Base-by-base conservation (phyloP, 2,888 invertebrate genomes). In the Bruchidius siliquastri region DNA sequence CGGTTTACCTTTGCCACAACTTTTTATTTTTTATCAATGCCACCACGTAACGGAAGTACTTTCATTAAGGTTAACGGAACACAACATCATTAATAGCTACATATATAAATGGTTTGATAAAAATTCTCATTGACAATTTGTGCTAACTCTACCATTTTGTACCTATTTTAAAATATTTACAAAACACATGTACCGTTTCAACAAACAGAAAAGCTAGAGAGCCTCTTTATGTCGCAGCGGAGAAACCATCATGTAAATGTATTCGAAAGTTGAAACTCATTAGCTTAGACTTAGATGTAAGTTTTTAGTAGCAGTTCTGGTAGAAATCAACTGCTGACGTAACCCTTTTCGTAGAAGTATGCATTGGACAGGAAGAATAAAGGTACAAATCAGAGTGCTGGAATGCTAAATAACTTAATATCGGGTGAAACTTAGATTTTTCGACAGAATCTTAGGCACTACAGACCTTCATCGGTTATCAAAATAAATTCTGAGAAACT, bases 81-180 rank as follows among this genome's bases (percentile, higher is more conserved):
- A 49, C 49, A 49, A 49, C 49, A 49, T 49, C 49, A 1, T 49
- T 49, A 49, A 49, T 18, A 49, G 18, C 49, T 49, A 49, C 49
- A 49, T 49, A 49, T 49, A 49, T 49, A 49, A 68, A 21, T 68
- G 68, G 68, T 68, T 68, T 22, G 13, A 68, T 68, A 68, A 21
- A 68, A 68, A 68, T 68, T 22, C 18, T 68, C 68, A 68, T 81
- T 80, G 81, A 81, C 80, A 78, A 32, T 79, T 77, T 75, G 74
- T 76, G 73, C 79, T 81, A 81, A 79, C 75, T 77, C 67, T 71
- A 71, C 30, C 30, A 73, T 70, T 82, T 81, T 80, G 80, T 80
- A 81, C 80, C 81, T 82, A 81, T 75, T 73, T 76, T 74, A 77
- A 68, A 21, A 21, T 81, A 81, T 81, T 78, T 81, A 81, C 80